phyloP scores from a whole-genome alignment of 2,888 invertebrate species.

The Dolichomitus sp. region DNA sequence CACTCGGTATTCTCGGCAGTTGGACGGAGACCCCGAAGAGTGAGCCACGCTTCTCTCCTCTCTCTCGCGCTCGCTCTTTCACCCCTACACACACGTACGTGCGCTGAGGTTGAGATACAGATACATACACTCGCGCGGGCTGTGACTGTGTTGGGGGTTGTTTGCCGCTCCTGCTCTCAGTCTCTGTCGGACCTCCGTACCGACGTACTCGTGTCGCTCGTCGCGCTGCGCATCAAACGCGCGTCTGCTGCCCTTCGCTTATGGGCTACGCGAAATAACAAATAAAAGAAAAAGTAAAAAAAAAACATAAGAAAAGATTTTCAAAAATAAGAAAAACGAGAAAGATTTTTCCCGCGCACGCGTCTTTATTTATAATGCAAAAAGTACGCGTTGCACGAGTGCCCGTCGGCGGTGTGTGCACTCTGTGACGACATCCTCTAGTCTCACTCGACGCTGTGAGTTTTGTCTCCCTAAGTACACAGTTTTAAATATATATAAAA shows the following conservation, averaged over 20 bases:
- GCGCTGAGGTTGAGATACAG: constrained; percentile 33
- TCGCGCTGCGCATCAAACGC: constrained; percentile 31
- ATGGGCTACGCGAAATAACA: neutral
- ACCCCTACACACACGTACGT: constrained; percentile 18
- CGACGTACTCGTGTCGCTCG: constrained; percentile 52
- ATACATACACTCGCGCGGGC: constrained; percentile 12
- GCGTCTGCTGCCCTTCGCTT: neutral
- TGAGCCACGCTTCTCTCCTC: constrained; percentile 34
- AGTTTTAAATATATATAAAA: neutral
- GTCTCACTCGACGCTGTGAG: neutral
- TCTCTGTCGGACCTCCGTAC: constrained; percentile 64
- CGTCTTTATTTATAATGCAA: neutral
- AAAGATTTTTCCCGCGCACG: neutral
- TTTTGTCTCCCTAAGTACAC: neutral
- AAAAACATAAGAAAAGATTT: neutral
- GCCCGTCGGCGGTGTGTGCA: constrained; percentile 12
- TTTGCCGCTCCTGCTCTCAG: constrained; percentile 65
- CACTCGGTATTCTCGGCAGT: constrained; percentile 40
- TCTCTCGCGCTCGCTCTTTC: constrained; percentile 41
- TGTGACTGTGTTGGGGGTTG: constrained; percentile 54
- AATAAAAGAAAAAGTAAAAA: neutral
- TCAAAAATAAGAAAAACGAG: neutral
- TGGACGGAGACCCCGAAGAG: constrained; percentile 55
- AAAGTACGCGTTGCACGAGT: constrained; percentile 12
- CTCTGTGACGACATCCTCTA: constrained; percentile 5